Percentiles rank a stretch among this genome's conserved stretches.
Conservation (phyloP, 2,113 vertebrate genomes). For the Columbina picui region DNA sequence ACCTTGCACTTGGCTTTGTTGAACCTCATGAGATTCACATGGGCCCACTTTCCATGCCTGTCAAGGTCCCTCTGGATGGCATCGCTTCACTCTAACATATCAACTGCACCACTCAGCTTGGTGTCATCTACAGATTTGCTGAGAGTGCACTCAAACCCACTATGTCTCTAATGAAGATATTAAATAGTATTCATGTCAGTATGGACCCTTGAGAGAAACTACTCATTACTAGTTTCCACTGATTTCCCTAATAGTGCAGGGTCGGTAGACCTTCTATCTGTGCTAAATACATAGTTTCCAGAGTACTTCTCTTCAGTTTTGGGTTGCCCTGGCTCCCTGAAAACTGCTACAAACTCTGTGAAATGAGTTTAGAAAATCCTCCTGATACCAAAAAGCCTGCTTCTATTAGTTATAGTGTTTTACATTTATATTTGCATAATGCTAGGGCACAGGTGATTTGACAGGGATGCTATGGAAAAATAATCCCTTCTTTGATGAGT, state of each 20-base stretch:
- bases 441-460: not conserved
- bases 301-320: not conserved
- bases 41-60: not conserved
- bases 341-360: not conserved
- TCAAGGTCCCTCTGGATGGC: not conserved
- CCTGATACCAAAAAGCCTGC: not conserved
- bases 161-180: not conserved
- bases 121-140: not conserved
- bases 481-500: not conserved
- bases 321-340: not conserved
- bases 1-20: not conserved
- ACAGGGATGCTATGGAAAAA: not conserved
- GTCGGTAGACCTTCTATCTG: not conserved
- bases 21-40: not conserved
- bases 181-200: not conserved
- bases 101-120: not conserved
- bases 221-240: not conserved
- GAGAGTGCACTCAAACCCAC: not conserved
- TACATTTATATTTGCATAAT: not conserved
- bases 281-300: not conserved
- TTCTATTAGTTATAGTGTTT: not conserved
- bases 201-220: not conserved
- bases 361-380: not conserved
- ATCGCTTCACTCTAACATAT: not conserved
- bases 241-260: not conserved